Evolutionary conservation across 2,888 invertebrate genomes (phyloP), one percentile per base, ranked within the genome.

Genomic region (Coelinius sp.): DNA sequence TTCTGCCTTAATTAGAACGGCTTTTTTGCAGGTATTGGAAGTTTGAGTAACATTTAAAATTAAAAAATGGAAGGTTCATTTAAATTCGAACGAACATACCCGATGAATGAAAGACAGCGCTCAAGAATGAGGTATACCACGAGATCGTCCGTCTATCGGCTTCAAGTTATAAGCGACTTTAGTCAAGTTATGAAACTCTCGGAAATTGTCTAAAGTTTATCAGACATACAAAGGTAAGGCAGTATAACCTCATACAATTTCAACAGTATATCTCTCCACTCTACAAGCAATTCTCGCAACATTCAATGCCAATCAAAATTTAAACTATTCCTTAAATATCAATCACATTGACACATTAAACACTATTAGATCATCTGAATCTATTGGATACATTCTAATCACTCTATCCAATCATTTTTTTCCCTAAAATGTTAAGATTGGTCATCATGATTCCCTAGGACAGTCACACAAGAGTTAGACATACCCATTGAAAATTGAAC

Each of bases 151-250:
- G 31, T 14, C 46, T 46, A 65, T 46, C 41, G 27, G 44, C 44
- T 22, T 46, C 14, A 46, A 65, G 44, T 46, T 65, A 41, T 44
- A 24, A 65, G n/a, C 17, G 44, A 46, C 44, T 65, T 41, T 24
- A 5, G 44, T 8, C 14, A 25, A 65, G 65, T 65, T 25, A 65
- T 46, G 46, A 27, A 65, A 65, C 65, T 65, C 46, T 24, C 24
- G 8, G 24, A 44, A 46, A 65, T 65, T 65, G 46, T 65, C 46
- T 24, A 17, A 65, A 65, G 46, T 65, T 65, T 38, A 41, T 63
- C 27, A 27, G 31, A 56, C 31, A 56, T 31, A 56, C 31, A 56
- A 27, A 56, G 56, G 56, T 31, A 27, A 56, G 5, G n/a, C 56
- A 7, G 31, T 31, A 56, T 31, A 56, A 27, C 31, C 56, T n/a